Percentiles rank a stretch among this genome's conserved stretches.
phyloP scores from a whole-genome alignment of 2,113 vertebrate genomes.

The Sakesphorus luctuosus region DNA sequence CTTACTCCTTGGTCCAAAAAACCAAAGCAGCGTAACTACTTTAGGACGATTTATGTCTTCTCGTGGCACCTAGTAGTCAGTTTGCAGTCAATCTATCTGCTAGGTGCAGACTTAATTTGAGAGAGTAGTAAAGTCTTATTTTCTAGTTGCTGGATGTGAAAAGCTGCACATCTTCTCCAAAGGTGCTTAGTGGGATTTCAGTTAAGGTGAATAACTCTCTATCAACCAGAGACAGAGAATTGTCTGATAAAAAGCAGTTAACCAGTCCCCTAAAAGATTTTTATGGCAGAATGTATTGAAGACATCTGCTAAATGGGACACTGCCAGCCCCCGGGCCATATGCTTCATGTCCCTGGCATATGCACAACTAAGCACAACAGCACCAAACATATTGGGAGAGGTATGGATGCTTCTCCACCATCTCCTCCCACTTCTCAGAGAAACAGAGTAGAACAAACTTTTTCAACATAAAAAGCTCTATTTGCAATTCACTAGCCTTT shows the following conservation, averaged over 20 bases:
- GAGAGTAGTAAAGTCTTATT: background rate
- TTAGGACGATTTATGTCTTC: background rate
- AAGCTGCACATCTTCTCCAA: conserved; percentile 22
- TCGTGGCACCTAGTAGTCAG: background rate
- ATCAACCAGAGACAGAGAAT: conserved; percentile 47
- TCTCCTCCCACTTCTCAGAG: conserved; percentile 35
- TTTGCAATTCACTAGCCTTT: conserved; percentile 43
- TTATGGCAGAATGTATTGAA: conserved; percentile 67
- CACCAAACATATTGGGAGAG: conserved; percentile 71
- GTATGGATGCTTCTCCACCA: conserved; percentile 19
- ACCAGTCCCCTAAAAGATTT: conserved; percentile 57
- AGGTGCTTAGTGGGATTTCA: conserved; percentile 49
- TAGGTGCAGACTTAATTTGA: background rate
- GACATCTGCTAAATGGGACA: conserved; percentile 76
- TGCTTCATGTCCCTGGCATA: conserved; percentile 71
- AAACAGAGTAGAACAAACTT: conserved; percentile 53
- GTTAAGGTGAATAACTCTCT: conserved; percentile 68
- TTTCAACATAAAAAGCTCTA: conserved; percentile 35
- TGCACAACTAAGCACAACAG: conserved; percentile 55
- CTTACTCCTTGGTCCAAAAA: background rate
- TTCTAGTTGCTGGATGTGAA: conserved; percentile 24
- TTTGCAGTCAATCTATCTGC: background rate
- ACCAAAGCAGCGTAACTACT: background rate
- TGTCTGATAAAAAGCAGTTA: conserved; percentile 72
- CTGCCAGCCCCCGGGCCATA: conserved; percentile 73